These are phyloP conservation scores for Caranx melampygus DNA, from an alignment of 2,113 vertebrate genomes.

Conservation along the genomic window DNA sequence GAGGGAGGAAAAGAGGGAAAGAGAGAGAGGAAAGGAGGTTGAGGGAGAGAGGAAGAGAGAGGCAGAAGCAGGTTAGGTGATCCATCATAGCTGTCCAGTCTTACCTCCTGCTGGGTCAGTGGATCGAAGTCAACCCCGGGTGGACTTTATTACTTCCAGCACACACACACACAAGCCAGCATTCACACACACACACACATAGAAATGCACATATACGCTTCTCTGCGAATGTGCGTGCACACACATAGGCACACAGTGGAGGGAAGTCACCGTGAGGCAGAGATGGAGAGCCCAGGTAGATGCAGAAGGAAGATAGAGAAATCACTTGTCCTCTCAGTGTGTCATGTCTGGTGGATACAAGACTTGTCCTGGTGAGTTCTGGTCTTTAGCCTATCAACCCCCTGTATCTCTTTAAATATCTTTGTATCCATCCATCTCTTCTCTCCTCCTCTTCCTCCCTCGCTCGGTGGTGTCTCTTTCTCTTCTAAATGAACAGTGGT, in stretches of 20 bases:
- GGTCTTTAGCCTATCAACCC: constrained; percentile 80
- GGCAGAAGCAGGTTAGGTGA: constrained; percentile 88
- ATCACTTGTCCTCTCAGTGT: constrained; percentile 75
- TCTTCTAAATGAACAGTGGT: constrained; percentile 90
- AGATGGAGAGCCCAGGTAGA: constrained; percentile 75
- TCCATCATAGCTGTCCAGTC: constrained; percentile 96
- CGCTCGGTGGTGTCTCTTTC: constrained; percentile 82
- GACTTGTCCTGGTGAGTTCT: constrained; percentile 72
- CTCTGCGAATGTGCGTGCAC: constrained; percentile 8
- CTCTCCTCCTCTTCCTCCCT: constrained; percentile 61
- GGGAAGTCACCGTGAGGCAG: constrained; percentile 65
- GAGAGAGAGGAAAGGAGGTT: constrained; percentile 68
- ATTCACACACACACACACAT: constrained; percentile 36
- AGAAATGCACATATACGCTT: constrained; percentile 43
- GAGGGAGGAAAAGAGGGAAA: constrained; percentile 69
- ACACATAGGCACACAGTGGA: constrained; percentile 37
- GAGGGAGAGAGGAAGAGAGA: constrained; percentile 77
- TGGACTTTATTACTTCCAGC: constrained; percentile 94
- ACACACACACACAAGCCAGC: constrained; percentile 59
- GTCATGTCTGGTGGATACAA: constrained; percentile 74
- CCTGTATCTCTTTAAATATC: constrained; percentile 75
- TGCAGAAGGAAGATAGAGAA: constrained; percentile 73
- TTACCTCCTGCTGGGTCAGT: constrained; percentile 91
- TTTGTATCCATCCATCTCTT: constrained; percentile 72
- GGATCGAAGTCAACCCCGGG: constrained; percentile 92